A percentile compares a stretch with the other conserved stretches of the same genome.
These are phyloP conservation scores for Masnerella sp. DNA, from an alignment of 2,888 invertebrate genomes.

Conservation along the genomic window DNA sequence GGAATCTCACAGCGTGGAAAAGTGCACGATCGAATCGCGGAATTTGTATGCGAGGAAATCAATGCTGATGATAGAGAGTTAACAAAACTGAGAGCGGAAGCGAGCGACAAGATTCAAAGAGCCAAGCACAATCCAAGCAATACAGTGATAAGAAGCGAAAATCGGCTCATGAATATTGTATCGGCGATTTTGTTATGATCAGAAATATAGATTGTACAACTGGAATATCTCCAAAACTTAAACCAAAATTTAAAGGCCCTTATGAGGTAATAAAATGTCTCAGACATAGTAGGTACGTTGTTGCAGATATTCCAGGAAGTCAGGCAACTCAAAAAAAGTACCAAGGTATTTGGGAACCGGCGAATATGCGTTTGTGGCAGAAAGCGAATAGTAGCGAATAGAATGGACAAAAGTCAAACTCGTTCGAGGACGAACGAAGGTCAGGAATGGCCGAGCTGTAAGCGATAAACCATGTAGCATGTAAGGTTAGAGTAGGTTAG, in stretches of 20 bases:
- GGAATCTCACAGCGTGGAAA: slow-evolving; percentile 8
- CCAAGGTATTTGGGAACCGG: neutral
- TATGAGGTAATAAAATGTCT: neutral
- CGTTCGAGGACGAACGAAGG: slow-evolving; percentile 11
- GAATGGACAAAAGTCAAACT: neutral
- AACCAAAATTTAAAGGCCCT: neutral
- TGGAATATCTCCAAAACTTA: slow-evolving; percentile 2
- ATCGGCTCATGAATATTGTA: neutral
- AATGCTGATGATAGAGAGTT: neutral
- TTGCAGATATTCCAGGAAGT: neutral
- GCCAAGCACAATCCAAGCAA: neutral
- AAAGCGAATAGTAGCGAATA: neutral
- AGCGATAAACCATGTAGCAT: no score
- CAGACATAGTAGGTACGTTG: neutral
- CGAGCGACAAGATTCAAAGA: slow-evolving; percentile 2
- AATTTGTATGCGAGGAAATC: neutral
- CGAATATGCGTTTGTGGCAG: neutral
- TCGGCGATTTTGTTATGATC: slow-evolving; percentile 4
- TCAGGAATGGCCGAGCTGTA: slow-evolving; percentile 17
- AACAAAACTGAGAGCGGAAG: neutral
- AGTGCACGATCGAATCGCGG: neutral
- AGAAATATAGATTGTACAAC: slow-evolving; percentile 4
- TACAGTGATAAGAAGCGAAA: slow-evolving; percentile 5
- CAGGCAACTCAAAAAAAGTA: neutral
- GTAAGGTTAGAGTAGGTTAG: no score